A percentile compares a stretch with the other conserved stretches of the same genome.
These are phyloP conservation scores for Amblyjoppa proteus DNA, from an alignment of 2,888 invertebrate genomes.

Conservation along the genomic window DNA sequence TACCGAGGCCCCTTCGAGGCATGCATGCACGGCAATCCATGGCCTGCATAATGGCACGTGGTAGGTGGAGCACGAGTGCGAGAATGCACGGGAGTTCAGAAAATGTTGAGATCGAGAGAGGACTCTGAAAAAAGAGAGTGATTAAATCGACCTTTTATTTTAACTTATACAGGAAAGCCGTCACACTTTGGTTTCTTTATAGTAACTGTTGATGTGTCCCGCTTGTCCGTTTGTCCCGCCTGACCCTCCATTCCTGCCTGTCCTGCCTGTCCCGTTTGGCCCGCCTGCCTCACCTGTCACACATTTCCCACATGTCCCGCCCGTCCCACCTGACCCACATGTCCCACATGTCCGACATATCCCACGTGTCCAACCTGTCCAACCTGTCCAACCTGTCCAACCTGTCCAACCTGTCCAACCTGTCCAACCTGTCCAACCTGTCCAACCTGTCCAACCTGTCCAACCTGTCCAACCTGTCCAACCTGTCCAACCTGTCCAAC, in stretches of 20 bases:
- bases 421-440: too few species aligned
- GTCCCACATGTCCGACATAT: too few species aligned
- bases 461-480: background rate
- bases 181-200: background rate
- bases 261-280: too few species aligned
- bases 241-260: too few species aligned
- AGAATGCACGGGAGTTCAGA: slow-evolving; percentile 20
- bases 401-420: rapidly evolving
- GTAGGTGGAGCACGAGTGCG: slow-evolving; percentile 27
- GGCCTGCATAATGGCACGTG: slow-evolving; percentile 47
- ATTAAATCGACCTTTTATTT: background rate
- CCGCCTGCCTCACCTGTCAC: too few species aligned
- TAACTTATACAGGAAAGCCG: background rate
- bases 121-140: background rate
- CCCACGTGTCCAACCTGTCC: too few species aligned
- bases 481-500: too few species aligned
- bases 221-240: too few species aligned
- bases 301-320: too few species aligned
- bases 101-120: slow-evolving; percentile 16
- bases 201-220: background rate
- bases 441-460: too few species aligned
- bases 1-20: slow-evolving; percentile 26
- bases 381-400: too few species aligned
- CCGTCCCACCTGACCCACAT: too few species aligned
- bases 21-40: slow-evolving; percentile 39